Base-by-base conservation (phyloP, 2,113 vertebrate species). In the Gadus macrocephalus region DNA sequence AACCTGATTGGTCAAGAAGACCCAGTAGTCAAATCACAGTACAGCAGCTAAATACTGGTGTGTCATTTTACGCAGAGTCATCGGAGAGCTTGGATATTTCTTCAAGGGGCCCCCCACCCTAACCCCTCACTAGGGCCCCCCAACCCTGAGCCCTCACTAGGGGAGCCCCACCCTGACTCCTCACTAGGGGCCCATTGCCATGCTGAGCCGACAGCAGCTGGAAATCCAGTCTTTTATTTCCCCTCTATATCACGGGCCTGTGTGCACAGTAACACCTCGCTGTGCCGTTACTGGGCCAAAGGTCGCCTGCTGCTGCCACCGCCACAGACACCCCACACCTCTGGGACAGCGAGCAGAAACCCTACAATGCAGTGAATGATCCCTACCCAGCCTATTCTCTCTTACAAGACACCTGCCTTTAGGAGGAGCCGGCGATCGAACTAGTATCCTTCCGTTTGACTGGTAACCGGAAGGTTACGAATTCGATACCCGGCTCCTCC, bases 171-270 rank as follows among this genome's bases (percentile, higher is more conserved):
- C 55, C 67, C 71, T 60, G 22, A 56, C 67, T 70, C 63, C 53
- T 15, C 19, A 56, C 15, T 35, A 28, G 68, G 16, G 66, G 67
- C 71, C 65, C 64, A 68, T 73, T 73, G 19, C 53, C 71, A 19
- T 70, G 62, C 35, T 71, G 73, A 84, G 83, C 83, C 85, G 77
- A 77, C 74, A 68, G 64, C 87, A 86, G 81, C 87, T 81, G 81
- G 64, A 88, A 86, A 82, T 84, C 85, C 81, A 66, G 77, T 83
- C 78, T 76, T 86, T 85, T 88, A 83, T 82, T 82, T 64, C 75
- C 80, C 79, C 82, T 67, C 75, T 81, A 75, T 31, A 77, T 79
- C 78, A 71, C 20, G 38, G 20, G 49, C 84, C 78, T 72, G 75
- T 56, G 66, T 75, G 68, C 78, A 74, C 75, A 5, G 8, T 59